Base-by-base conservation (phyloP, 2,113 vertebrate genomes). In the Ceratotherium simum region DNA sequence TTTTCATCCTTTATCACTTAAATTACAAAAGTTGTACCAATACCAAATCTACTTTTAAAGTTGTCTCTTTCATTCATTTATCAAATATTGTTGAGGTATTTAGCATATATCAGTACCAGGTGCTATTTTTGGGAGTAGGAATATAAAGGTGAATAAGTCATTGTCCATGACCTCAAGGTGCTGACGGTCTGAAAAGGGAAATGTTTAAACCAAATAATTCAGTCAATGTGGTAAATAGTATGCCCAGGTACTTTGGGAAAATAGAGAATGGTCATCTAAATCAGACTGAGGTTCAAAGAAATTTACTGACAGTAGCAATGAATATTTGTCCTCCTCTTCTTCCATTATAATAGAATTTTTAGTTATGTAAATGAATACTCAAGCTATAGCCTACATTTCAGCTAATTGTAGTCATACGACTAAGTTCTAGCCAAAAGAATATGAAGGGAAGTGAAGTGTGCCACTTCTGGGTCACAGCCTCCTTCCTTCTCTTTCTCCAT, bases 161-260 rank as follows among this genome's bases (percentile, higher is more conserved):
- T 60, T 83, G n/a, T 67, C 33, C 27, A 69, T 91, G 46, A 5
- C 25, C 18, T 91, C 7, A 60, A 39, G 18, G 6, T 91, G 31
- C 18, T 86, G 56, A 80, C 56, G 67, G 8, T 67, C 46, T 91
- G 42, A 39, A 94, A 81, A 70, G 65, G 23, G 39, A 81, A 65
- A 73, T 64, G 17, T 86, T 80, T 86, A 65, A 91, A 73, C 29
- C 94, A 86, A 93, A 78, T 78, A 84, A 78, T 93, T 85, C 29
- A 48, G 23, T 48, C 31, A 65, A 6, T 81, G 20, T 90, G 29
- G 64, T 90, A 90, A 84, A 65, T 65, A 56, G 9, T 79, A 56
- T 64, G 13, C 54, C 23, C 29, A 64, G 29, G 1, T 64, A 36
- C 36, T 85, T 23, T 80, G 36, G 31, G n/a, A 80, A 3, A 48